Conservation (phyloP, 2,113 vertebrate genomes). For the Thalassoma bifasciatum region DNA sequence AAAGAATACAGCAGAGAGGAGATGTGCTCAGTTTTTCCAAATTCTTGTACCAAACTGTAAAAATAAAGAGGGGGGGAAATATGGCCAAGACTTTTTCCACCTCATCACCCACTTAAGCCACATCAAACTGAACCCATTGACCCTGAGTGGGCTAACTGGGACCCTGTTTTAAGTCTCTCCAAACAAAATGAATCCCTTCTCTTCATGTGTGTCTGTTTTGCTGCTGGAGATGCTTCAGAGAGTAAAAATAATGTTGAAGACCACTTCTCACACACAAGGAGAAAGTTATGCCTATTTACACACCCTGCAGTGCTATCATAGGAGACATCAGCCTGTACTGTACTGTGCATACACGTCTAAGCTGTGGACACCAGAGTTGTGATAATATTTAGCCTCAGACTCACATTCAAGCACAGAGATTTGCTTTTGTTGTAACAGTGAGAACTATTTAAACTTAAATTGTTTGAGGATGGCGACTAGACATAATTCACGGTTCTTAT, state of each 20-base stretch:
- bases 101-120: constrained; percentile 46
- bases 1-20: background rate
- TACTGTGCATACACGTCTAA: constrained; percentile 48
- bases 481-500: background rate
- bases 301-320: constrained; percentile 51
- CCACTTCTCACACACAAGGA: constrained; percentile 58
- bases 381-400: constrained; percentile 62
- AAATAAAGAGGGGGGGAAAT: constrained; percentile 4
- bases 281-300: constrained; percentile 59
- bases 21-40: background rate
- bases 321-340: constrained; percentile 24
- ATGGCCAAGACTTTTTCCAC: constrained; percentile 18
- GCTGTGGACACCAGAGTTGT: constrained; percentile 17
- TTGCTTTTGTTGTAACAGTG: constrained; percentile 52
- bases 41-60: background rate
- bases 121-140: constrained; percentile 53
- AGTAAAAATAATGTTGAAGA: constrained; percentile 25
- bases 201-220: constrained; percentile 61
- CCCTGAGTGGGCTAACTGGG: constrained; percentile 34
- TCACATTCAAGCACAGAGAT: constrained; percentile 1
- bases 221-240: constrained; percentile 58
- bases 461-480: constrained; percentile 1
- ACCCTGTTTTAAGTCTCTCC: constrained; percentile 59
- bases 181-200: constrained; percentile 61
- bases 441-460: constrained; percentile 37